Percentiles rank a stretch among this genome's conserved stretches.
These are phyloP conservation scores for Drosophila eohydei DNA, from an alignment of 2,888 invertebrate genomes.

Conservation along the genomic window DNA sequence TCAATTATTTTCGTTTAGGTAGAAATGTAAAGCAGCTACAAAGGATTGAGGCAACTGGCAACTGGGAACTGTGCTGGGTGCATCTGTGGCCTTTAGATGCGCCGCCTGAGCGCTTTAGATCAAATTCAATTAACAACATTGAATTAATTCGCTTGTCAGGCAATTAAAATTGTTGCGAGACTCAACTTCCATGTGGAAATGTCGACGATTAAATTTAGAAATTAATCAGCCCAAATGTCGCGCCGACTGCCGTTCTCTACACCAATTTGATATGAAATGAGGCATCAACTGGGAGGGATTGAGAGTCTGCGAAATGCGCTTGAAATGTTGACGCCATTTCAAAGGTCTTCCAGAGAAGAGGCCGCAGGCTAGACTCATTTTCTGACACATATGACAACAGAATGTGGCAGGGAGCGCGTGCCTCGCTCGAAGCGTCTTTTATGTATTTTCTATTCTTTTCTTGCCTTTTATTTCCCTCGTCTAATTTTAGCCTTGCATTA, in stretches of 20 bases:
- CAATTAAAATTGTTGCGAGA: slow-evolving; percentile 82
- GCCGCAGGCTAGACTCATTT: slow-evolving; percentile 32
- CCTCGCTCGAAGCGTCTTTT: slow-evolving; percentile 38
- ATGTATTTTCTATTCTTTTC: slow-evolving; percentile 32
- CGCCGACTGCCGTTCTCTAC: slow-evolving; percentile 40
- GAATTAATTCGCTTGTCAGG: slow-evolving; percentile 84
- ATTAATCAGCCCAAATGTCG: slow-evolving; percentile 75
- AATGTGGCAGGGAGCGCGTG: slow-evolving; percentile 42
- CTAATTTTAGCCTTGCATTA: slow-evolving; percentile 63
- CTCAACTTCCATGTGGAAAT: slow-evolving; percentile 61
- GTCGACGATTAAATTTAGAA: slow-evolving; percentile 79
- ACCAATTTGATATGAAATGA: slow-evolving; percentile 72
- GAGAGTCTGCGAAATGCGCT: slow-evolving; percentile 29
- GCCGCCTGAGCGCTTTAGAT: slow-evolving; percentile 62
- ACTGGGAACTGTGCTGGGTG: background rate
- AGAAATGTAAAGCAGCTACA: slow-evolving; percentile 63
- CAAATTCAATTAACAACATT: slow-evolving; percentile 85
- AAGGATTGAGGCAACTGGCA: slow-evolving; percentile 53
- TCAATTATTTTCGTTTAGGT: slow-evolving; percentile 38
- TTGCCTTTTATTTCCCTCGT: slow-evolving; percentile 36
- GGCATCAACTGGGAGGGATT: slow-evolving; percentile 57
- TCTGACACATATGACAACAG: slow-evolving; percentile 53
- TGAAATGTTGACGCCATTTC: slow-evolving; percentile 65
- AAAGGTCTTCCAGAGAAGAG: slow-evolving; percentile 25
- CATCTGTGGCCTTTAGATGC: slow-evolving; percentile 52